phyloP scores from a whole-genome alignment of 2,888 invertebrate species.

The Ennomos fuscantarius region DNA sequence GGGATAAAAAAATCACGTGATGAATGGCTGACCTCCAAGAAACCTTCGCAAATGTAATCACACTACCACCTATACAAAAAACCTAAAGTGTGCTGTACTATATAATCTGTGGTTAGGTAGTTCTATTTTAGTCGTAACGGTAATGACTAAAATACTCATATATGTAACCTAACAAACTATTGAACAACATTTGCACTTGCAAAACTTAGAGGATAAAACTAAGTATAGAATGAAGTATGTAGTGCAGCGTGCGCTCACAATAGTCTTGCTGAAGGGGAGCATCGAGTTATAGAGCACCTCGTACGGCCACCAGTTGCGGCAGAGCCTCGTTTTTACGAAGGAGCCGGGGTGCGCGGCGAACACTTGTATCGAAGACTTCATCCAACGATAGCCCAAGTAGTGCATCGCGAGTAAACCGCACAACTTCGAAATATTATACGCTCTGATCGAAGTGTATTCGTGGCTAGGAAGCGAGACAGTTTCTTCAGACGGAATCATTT shows the following conservation, averaged over 20 bases:
- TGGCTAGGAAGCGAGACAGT: slow-evolving; percentile 88
- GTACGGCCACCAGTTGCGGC: slow-evolving; percentile 94
- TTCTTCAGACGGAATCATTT: slow-evolving; percentile 75
- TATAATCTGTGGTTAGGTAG: no score
- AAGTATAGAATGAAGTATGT: no score
- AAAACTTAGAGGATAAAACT: no score
- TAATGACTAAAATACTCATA: no score
- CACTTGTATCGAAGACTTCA: slow-evolving; percentile 88
- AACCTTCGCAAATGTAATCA: no score
- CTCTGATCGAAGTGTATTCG: slow-evolving; percentile 91
- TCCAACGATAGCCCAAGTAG: slow-evolving; percentile 88
- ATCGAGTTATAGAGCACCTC: slow-evolving; percentile 90
- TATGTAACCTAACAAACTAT: no score
- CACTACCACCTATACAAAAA: no score
- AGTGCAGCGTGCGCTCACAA: slow-evolving; percentile 84
- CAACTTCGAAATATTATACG: slow-evolving; percentile 95
- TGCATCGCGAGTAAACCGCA: slow-evolving; percentile 90
- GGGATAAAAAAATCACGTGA: no score
- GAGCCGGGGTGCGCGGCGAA: slow-evolving; percentile 96
- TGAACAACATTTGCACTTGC: no score
- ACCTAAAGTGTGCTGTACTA: no score
- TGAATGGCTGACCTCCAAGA: no score
- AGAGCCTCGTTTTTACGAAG: slow-evolving; percentile 91
- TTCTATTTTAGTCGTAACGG: no score
- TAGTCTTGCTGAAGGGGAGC: slow-evolving; percentile 95